These are phyloP conservation scores for Parelbella ahira DNA, from an alignment of 2,888 invertebrate species.

Conservation along the genomic window DNA sequence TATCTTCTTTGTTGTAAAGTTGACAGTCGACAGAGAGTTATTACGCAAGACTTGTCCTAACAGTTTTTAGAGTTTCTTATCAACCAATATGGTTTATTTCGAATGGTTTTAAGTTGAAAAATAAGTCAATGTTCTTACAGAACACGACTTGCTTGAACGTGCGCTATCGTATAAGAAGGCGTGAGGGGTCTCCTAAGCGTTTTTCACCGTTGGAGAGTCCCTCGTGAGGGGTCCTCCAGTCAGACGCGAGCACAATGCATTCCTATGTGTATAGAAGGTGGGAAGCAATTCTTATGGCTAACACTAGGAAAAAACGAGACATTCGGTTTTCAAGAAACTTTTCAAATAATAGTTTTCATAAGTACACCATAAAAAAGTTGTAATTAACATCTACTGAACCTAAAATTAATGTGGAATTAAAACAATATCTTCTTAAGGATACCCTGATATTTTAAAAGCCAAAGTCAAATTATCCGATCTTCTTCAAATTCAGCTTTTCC, in stretches of 20 bases:
- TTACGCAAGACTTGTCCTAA: too few species aligned
- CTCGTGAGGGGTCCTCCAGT: constrained; percentile 9
- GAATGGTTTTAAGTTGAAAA: constrained; percentile 3
- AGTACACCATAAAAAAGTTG: too few species aligned
- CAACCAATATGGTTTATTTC: too few species aligned
- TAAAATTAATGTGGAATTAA: too few species aligned
- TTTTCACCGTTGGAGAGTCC: constrained; percentile 16
- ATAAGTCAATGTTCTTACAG: constrained; percentile 3
- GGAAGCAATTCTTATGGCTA: too few species aligned
- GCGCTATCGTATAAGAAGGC: constrained; percentile 10
- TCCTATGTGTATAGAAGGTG: constrained; percentile 1
- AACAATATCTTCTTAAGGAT: not conserved
- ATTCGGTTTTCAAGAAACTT: too few species aligned
- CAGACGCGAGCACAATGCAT: constrained; percentile 16
- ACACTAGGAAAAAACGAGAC: too few species aligned
- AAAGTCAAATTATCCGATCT: not conserved
- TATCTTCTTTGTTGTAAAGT: too few species aligned
- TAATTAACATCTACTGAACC: too few species aligned
- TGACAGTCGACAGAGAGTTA: too few species aligned
- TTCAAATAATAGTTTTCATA: too few species aligned
- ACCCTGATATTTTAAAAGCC: not conserved
- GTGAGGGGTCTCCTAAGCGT: constrained; percentile 17
- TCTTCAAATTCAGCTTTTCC: not conserved
- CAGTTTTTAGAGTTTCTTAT: too few species aligned
- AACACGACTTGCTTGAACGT: constrained; percentile 8